Evolutionary conservation across 2,113 vertebrate genomes (phyloP).

Genomic region (Charadrius vociferus): DNA sequence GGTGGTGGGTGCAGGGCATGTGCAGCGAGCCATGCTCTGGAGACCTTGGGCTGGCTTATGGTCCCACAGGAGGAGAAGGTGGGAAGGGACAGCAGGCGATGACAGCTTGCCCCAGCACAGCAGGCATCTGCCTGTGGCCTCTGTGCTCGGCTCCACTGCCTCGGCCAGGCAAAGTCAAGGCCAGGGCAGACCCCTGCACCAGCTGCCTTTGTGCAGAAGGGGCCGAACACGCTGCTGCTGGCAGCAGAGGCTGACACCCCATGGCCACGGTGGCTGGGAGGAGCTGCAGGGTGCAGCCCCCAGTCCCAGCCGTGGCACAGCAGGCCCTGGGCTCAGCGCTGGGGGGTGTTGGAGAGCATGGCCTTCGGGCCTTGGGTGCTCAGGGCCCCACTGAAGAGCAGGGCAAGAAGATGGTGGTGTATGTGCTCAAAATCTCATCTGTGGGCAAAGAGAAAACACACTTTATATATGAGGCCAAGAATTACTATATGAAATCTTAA

Average conservation of each 20-base stretch:
- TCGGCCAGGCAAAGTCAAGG: background rate
- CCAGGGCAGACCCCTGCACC: background rate
- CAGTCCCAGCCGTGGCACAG: too few species aligned
- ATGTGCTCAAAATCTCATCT: background rate
- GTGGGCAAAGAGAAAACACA: background rate
- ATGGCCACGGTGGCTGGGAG: background rate
- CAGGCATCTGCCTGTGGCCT: accelerated
- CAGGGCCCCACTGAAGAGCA: too few species aligned
- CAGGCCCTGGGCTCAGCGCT: background rate
- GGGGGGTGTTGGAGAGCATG: background rate
- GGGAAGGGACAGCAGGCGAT: background rate
- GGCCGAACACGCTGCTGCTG: background rate
- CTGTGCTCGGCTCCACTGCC: background rate
- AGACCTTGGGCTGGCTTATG: background rate
- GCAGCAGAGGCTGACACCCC: background rate
- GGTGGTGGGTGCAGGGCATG: accelerated
- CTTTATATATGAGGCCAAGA: background rate
- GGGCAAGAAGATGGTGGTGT: background rate
- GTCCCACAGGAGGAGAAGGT: too few species aligned
- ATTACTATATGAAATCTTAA: background rate
- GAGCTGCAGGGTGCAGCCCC: background rate
- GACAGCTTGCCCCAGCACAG: background rate
- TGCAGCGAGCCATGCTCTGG: background rate
- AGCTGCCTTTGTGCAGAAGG: background rate
- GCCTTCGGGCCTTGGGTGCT: background rate